Evolutionary conservation across 2,797 vertebrate genomes (phyloP), one percentile per base, ranked within the genome.

Genomic region (Champsocephalus gunnari): DNA sequence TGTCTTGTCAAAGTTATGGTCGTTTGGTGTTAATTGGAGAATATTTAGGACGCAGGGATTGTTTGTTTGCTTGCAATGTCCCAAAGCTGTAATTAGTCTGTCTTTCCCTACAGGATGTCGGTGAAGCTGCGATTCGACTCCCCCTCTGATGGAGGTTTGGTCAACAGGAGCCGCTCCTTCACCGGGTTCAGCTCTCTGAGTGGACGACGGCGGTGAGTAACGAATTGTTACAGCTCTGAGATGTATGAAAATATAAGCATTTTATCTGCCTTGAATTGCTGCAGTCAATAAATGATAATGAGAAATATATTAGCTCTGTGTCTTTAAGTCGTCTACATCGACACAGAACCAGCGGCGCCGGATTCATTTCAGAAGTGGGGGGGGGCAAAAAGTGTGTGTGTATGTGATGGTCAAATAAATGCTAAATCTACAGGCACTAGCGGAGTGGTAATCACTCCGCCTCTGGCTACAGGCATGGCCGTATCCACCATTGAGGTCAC

Each of bases 161-260:
- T 99, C 87, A 95, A 94, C 80, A 95, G 98, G 80, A 99, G 97
- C 32, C 95, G 96, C 66, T 99, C 98, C 80, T 99, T 99, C 69
- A 96, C 97, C 0, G 96, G 98, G 19, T 97, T 97, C 91, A 94
- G 96, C 90, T 95, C 95, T 0, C 70, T 96, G 38, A 96, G 94
- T 17, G 91, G 94, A 86, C 96, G 94, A 56, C 87, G 93, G 47
- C 84, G 94, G 98, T 98, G 87, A 95, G 89, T 68, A 51, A 62
- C 59, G 47, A 17, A 3, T 17, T n/a, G 41, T 7, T 3, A 47
- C 32, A 9, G 49, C 72, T 57, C 32, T 62, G 16, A 50, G n/a
- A 45, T 4, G 11, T 38, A 51, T 21, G 5, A 3, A 9, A 19
- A 1, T 4, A 9, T 9, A 21, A 53, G 2, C 12, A 24, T 5